Percentiles rank a stretch among this genome's conserved stretches.
phyloP scores from a whole-genome alignment of 2,888 invertebrate genomes.

The Yponomeuta malinellus region DNA sequence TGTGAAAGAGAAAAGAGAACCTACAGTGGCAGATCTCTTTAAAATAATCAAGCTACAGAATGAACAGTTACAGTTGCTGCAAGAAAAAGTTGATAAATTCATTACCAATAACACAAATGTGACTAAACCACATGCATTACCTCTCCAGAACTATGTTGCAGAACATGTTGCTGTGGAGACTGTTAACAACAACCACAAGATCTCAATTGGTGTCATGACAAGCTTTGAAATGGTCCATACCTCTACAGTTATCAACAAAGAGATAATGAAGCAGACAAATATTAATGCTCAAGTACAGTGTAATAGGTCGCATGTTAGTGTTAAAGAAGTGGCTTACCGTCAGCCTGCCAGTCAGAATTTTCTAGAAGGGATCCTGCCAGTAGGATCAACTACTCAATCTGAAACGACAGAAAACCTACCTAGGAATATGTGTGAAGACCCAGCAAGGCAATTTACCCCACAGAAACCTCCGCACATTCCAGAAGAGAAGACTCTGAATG shows the following conservation, averaged over 20 bases:
- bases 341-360: conserved; percentile 54
- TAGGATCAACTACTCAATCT: conserved; percentile 27
- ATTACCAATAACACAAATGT: conserved; percentile 38
- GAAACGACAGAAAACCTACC: conserved; percentile 21
- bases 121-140: conserved; percentile 29
- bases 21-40: conserved; percentile 76
- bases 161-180: conserved; percentile 49
- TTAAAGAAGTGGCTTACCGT: conserved; percentile 54
- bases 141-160: conserved; percentile 38
- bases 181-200: conserved; percentile 65
- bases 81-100: conserved; percentile 79
- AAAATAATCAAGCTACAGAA: conserved; percentile 81
- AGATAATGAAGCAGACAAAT: conserved; percentile 43
- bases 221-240: conserved; percentile 79
- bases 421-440: conserved; percentile 12
- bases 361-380: conserved; percentile 58
- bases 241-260: conserved; percentile 64
- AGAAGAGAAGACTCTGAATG: conserved; percentile 58
- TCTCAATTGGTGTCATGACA: conserved; percentile 83
- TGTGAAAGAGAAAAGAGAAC: conserved; percentile 61
- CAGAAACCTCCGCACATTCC: background rate
- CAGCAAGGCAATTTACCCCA: background rate
- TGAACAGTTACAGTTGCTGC: conserved; percentile 78
- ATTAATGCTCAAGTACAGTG: conserved; percentile 61
- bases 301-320: conserved; percentile 60